Conservation (phyloP, 2,797 vertebrate species). For the Otus scops region DNA sequence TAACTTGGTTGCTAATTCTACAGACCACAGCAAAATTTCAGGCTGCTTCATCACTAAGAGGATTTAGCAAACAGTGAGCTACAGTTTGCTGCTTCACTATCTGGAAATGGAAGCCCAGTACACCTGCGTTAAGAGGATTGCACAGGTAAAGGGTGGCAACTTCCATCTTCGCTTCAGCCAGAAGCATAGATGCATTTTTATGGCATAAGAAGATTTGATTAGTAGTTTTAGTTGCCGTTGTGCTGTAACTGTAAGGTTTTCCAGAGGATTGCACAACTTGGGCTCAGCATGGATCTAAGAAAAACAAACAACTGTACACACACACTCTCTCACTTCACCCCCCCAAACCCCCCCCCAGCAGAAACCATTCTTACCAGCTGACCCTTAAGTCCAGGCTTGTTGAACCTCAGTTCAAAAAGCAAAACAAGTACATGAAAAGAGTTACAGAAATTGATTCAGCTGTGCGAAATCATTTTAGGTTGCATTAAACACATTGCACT, state of each 20-base stretch:
- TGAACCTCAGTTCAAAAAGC: not conserved
- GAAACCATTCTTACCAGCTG: not conserved
- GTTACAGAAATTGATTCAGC: not conserved
- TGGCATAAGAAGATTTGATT: not conserved
- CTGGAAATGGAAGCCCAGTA: not conserved
- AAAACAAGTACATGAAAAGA: not conserved
- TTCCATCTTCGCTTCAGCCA: not conserved
- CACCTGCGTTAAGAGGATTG: not conserved
- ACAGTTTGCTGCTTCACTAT: not conserved
- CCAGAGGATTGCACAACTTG: not conserved
- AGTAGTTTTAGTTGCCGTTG: not conserved
- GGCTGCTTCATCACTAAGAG: not conserved
- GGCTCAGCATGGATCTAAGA: not conserved
- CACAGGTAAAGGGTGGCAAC: not conserved
- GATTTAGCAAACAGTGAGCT: not conserved
- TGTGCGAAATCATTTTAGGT: not conserved
- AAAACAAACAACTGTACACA: not conserved
- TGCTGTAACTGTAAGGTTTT: not conserved
- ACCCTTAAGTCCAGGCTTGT: not conserved
- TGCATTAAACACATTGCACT: not conserved
- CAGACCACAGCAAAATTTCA: not conserved
- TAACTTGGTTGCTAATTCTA: not conserved
- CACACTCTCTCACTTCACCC: fast-evolving
- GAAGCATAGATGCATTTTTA: not conserved
- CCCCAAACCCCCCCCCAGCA: not conserved